Conservation (phyloP, 2,113 vertebrate genomes). For the Engraulis encrasicolus region DNA sequence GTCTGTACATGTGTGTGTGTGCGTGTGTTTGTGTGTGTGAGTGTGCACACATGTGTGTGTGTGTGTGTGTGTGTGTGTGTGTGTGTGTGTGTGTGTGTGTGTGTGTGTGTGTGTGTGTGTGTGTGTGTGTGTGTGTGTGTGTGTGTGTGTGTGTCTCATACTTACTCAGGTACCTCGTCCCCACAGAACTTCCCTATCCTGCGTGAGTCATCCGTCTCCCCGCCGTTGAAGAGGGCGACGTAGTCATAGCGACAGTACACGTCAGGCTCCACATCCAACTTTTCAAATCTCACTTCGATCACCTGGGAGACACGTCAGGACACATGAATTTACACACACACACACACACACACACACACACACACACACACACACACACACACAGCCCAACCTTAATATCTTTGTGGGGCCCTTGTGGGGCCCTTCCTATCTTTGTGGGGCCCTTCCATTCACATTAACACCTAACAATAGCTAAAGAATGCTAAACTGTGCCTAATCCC, state of each 20-base stretch:
- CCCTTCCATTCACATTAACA: too few relatives aligned
- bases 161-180: slow-evolving; percentile 79
- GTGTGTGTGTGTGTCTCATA: background rate
- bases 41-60: too few relatives aligned
- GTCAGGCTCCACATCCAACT: slow-evolving; percentile 86
- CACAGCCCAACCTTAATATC: too few relatives aligned
- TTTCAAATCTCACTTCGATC: slow-evolving; percentile 85
- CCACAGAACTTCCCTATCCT: slow-evolving; percentile 88
- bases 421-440: too few relatives aligned
- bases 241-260: slow-evolving; percentile 91
- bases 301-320: slow-evolving; percentile 66
- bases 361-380: background rate
- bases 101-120: too few relatives aligned
- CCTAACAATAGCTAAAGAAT: too few relatives aligned
- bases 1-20: too few relatives aligned
- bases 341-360: background rate
- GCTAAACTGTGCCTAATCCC: too few relatives aligned
- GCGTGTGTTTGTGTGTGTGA: too few relatives aligned
- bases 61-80: background rate
- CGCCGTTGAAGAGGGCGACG: slow-evolving; percentile 85
- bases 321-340: background rate
- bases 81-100: background rate
- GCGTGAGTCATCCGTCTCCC: slow-evolving; percentile 78
- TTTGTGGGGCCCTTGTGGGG: too few relatives aligned
- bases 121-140: background rate